Evolutionary conservation across 2,113 vertebrate genomes (phyloP).

Genomic region (Thymallus thymallus): DNA sequence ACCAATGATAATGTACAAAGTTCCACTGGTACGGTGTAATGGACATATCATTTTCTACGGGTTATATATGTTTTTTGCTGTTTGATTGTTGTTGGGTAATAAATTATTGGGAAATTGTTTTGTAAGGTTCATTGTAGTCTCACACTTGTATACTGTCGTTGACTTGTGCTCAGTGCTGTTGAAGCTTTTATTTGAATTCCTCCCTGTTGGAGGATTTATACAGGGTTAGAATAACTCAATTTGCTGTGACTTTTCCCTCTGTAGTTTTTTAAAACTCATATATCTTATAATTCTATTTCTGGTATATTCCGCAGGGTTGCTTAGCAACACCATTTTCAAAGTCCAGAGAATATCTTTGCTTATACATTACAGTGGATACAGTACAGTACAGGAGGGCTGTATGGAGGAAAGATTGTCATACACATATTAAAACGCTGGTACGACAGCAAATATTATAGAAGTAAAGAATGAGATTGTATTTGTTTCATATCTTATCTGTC

Average conservation of each 20-base stretch:
- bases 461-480: neutral
- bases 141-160: neutral
- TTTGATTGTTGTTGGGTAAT: no score
- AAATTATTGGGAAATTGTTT: no score
- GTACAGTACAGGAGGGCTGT: constrained; percentile 2
- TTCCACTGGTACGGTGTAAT: no score
- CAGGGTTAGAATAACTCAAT: constrained; percentile 7
- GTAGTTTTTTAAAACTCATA: constrained; percentile 16
- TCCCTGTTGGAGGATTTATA: constrained; percentile 12
- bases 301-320: constrained; percentile 51
- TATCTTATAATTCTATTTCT: constrained; percentile 51
- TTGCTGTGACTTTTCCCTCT: constrained; percentile 10
- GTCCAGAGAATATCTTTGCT: constrained; percentile 33
- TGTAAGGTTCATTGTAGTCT: no score
- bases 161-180: neutral
- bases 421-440: neutral
- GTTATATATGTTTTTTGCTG: no score
- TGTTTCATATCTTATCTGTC: neutral
- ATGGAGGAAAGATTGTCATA: neutral
- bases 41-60: no score
- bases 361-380: constrained; percentile 24
- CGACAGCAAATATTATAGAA: neutral
- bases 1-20: no score
- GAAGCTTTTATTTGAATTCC: neutral
- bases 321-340: constrained; percentile 48